phyloP scores from a whole-genome alignment of 2,797 vertebrate species.

The Notolabrus celidotus region DNA sequence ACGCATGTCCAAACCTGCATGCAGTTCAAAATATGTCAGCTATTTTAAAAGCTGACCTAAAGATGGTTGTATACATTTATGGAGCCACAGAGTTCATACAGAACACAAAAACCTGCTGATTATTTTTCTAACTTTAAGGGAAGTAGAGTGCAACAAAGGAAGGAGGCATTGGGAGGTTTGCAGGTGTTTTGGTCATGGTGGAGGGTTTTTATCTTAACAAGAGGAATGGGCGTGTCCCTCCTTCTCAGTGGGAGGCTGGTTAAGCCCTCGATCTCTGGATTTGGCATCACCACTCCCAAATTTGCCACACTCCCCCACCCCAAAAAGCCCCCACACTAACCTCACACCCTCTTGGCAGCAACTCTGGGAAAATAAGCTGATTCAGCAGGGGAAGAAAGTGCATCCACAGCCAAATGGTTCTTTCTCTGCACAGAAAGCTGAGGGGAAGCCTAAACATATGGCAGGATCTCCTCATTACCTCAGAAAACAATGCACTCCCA shows the following conservation, averaged over 20 bases:
- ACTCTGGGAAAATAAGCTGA: constrained; percentile 62
- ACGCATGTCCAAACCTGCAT: constrained; percentile 28
- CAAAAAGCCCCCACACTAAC: constrained; percentile 36
- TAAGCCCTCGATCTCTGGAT: constrained; percentile 67
- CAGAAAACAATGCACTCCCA: not conserved
- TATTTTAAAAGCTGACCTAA: constrained; percentile 5
- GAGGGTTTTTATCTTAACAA: constrained; percentile 65
- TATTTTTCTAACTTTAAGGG: constrained; percentile 21
- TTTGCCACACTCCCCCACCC: constrained; percentile 40
- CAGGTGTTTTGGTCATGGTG: constrained; percentile 67
- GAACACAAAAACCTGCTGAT: constrained; percentile 19
- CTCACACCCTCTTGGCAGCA: constrained; percentile 65
- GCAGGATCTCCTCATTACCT: constrained; percentile 34
- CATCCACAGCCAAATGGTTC: constrained; percentile 49
- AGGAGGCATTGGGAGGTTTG: constrained; percentile 46
- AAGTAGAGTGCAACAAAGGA: constrained; percentile 31
- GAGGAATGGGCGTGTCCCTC: constrained; percentile 49
- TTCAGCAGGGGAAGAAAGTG: constrained; percentile 63
- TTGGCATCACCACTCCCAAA: constrained; percentile 61
- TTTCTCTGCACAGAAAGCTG: constrained; percentile 41
- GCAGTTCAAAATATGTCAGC: constrained; percentile 16
- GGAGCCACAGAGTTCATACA: constrained; percentile 16
- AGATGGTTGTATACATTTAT: constrained; percentile 20
- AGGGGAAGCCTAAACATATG: constrained; percentile 50
- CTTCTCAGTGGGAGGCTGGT: constrained; percentile 55